Conservation (phyloP, 64 coral and sea anemone species). For the Hydrozoanthus tunicans region DNA sequence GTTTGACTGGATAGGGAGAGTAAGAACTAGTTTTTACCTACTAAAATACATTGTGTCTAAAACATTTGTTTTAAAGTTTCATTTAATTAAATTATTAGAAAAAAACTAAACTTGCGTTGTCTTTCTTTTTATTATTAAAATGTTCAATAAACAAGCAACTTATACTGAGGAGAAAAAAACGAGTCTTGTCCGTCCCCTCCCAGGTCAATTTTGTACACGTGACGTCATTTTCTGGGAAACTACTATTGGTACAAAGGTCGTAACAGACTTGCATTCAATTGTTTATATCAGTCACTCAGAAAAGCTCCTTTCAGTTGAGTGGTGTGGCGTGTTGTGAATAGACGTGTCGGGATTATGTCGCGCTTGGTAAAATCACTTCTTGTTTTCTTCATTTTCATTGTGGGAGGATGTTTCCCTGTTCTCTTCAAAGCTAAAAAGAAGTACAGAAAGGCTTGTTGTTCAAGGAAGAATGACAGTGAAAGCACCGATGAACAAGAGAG, state of each 20-base stretch:
- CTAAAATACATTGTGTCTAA: background rate
- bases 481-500: slow-evolving; percentile 18
- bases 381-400: slow-evolving; percentile 58
- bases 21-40: background rate
- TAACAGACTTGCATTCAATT: background rate
- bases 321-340: background rate
- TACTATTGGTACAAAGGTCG: slow-evolving; percentile 59
- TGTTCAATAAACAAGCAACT: background rate
- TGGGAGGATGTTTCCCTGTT: slow-evolving; percentile 86
- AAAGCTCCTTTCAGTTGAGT: slow-evolving; percentile 50
- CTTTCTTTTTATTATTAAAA: background rate
- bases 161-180: background rate
- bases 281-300: slow-evolving; percentile 29
- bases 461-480: slow-evolving; percentile 47
- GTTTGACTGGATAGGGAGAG: background rate
- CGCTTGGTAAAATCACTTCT: slow-evolving; percentile 32
- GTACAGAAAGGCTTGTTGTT: slow-evolving; percentile 45
- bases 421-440: slow-evolving; percentile 64
- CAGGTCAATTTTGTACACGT: background rate
- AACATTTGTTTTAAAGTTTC: background rate
- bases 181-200: background rate
- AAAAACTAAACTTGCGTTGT: background rate
- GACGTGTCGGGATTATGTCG: slow-evolving; percentile 17
- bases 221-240: slow-evolving; percentile 24
- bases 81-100: background rate